Conservation (phyloP, 35 echinoderm and acorn worm species). For the Heliocidaris tuberculata region DNA sequence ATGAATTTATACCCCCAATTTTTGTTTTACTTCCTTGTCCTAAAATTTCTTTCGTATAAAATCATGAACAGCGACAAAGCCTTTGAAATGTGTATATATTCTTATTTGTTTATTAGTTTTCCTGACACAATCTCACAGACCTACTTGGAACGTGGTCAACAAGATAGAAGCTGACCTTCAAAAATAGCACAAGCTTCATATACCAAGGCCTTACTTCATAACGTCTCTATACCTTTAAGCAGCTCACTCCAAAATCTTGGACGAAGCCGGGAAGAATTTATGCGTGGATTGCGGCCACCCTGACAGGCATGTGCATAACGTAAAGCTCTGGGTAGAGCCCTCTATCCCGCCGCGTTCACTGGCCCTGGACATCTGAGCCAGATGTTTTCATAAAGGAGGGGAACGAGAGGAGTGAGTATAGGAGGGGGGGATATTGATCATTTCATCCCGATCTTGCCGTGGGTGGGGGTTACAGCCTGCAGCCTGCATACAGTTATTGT, state of each 20-base stretch:
- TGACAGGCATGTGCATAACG: neutral
- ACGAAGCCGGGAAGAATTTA: neutral
- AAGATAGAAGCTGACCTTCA: too few relatives aligned
- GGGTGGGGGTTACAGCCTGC: neutral
- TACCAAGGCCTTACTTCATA: neutral
- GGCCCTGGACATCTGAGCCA: neutral
- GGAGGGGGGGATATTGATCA: neutral
- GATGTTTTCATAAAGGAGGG: neutral
- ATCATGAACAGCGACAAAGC: too few relatives aligned
- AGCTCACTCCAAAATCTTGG: neutral
- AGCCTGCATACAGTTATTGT: neutral
- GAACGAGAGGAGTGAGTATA: neutral
- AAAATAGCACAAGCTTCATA: too few relatives aligned
- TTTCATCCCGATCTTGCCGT: neutral
- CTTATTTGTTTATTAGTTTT: too few relatives aligned
- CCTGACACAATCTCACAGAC: too few relatives aligned
- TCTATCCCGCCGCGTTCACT: neutral
- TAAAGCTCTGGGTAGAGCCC: neutral
- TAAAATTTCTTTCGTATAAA: too few relatives aligned
- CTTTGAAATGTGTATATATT: too few relatives aligned
- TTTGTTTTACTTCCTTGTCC: too few relatives aligned
- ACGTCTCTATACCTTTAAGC: neutral
- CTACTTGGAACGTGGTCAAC: too few relatives aligned
- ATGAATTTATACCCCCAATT: too few relatives aligned
- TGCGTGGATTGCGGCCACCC: neutral